Conservation (phyloP, 2,113 vertebrate genomes). For the Rutilus rutilus region DNA sequence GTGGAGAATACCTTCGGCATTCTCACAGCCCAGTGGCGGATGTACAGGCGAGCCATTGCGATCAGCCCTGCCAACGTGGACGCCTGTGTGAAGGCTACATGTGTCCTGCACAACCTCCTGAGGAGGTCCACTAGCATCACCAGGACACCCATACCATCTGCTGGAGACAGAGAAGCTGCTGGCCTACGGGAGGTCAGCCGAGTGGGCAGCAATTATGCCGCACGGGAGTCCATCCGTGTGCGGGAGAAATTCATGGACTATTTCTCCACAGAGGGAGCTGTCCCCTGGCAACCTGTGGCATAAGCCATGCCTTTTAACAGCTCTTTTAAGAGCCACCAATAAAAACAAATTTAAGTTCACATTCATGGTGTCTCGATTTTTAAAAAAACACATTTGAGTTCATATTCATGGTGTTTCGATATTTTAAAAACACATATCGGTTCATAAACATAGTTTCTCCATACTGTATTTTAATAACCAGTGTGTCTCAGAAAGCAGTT, state of each 20-base stretch:
- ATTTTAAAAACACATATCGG: too few species aligned
- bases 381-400: too few species aligned
- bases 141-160: not conserved
- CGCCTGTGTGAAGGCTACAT: not conserved
- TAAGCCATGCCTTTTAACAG: not conserved
- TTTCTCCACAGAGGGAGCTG: not conserved
- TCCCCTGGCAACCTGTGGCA: too few species aligned
- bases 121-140: not conserved
- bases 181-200: not conserved
- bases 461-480: too few species aligned
- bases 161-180: not conserved
- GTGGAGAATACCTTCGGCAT: slow-evolving; percentile 6
- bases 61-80: not conserved
- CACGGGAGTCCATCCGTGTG: not conserved
- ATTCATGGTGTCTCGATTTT: too few species aligned
- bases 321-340: slow-evolving; percentile 19
- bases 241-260: not conserved
- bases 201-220: not conserved
- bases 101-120: not conserved
- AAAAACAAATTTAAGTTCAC: too few species aligned
- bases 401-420: too few species aligned
- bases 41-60: not conserved
- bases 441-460: too few species aligned
- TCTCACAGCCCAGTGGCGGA: not conserved
- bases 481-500: too few species aligned